Conservation (phyloP, 2,797 vertebrate species). For the Schizothorax lantsangensis region DNA sequence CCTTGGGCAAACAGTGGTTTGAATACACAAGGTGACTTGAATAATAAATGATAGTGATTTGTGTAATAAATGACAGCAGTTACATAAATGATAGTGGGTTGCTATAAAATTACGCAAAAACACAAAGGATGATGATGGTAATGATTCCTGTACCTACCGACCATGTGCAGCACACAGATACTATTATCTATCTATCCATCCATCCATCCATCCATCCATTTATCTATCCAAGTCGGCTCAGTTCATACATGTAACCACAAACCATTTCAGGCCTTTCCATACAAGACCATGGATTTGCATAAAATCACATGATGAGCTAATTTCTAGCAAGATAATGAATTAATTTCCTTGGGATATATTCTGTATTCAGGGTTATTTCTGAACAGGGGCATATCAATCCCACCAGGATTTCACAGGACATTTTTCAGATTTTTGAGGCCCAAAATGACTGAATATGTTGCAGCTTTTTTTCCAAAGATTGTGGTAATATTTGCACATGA, state of each 20-base stretch:
- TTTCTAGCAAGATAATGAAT: slow-evolving; percentile 73
- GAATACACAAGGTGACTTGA: slow-evolving; percentile 1
- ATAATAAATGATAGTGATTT: background rate
- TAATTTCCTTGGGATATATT: slow-evolving; percentile 71
- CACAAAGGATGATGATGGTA: background rate
- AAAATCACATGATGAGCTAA: slow-evolving; percentile 70
- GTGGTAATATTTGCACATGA: background rate
- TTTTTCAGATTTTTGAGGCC: background rate
- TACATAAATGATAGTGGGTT: slow-evolving; percentile 10
- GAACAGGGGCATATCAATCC: background rate
- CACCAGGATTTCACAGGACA: background rate
- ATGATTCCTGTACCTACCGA: background rate
- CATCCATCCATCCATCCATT: background rate
- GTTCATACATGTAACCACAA: slow-evolving; percentile 71
- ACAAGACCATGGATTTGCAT: slow-evolving; percentile 77
- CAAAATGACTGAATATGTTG: background rate
- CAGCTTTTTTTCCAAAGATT: background rate
- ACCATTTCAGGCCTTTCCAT: slow-evolving; percentile 65
- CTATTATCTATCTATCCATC: background rate
- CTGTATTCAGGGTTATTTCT: slow-evolving; percentile 40
- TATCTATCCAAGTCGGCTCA: too few species aligned
- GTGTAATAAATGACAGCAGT: background rate
- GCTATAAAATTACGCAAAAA: background rate
- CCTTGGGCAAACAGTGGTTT: slow-evolving; percentile 37
- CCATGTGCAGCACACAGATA: background rate